Evolutionary conservation across 2,888 invertebrate genomes (phyloP).

Genomic region (Xestia sexstrigata): DNA sequence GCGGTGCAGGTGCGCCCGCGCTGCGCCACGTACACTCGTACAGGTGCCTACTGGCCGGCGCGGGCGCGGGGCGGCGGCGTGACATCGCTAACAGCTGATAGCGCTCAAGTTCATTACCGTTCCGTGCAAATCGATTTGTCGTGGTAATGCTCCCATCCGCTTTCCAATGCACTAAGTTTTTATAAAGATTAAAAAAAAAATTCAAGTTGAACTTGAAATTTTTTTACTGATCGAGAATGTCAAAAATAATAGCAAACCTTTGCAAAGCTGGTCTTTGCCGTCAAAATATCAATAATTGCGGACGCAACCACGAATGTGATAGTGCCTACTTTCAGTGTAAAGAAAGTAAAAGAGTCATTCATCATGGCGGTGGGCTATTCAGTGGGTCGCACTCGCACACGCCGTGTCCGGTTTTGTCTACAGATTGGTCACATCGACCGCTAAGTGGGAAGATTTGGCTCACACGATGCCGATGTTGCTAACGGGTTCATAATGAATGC

Average conservation of each 20-base stretch:
- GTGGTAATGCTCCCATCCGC: constrained; percentile 80
- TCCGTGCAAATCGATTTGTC: constrained; percentile 85
- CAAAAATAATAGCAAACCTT: constrained; percentile 1
- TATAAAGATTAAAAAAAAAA: constrained; percentile 62
- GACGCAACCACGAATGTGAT: constrained; percentile 62
- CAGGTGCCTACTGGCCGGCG: constrained; percentile 56
- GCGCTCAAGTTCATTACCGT: constrained; percentile 89
- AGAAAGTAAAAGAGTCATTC: constrained; percentile 88
- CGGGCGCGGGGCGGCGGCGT: too few species aligned
- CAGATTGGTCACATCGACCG: constrained; percentile 89
- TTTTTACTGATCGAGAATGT: background rate
- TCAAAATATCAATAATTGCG: constrained; percentile 44
- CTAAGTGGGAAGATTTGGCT: constrained; percentile 85
- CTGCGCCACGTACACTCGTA: constrained; percentile 53
- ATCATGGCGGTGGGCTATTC: constrained; percentile 80
- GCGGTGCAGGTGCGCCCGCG: constrained; percentile 67
- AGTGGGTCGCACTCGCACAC: constrained; percentile 83
- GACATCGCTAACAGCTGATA: constrained; percentile 85
- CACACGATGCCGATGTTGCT: constrained; percentile 73
- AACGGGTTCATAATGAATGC: constrained; percentile 72
- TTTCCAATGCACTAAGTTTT: constrained; percentile 80
- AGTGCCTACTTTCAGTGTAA: constrained; percentile 83
- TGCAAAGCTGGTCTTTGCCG: background rate
- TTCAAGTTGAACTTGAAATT: too few species aligned
- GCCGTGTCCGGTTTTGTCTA: constrained; percentile 86